Percentiles rank a stretch among this genome's conserved stretches.
phyloP scores from a whole-genome alignment of 2,113 vertebrate genomes.

The Nothocercus julius region DNA sequence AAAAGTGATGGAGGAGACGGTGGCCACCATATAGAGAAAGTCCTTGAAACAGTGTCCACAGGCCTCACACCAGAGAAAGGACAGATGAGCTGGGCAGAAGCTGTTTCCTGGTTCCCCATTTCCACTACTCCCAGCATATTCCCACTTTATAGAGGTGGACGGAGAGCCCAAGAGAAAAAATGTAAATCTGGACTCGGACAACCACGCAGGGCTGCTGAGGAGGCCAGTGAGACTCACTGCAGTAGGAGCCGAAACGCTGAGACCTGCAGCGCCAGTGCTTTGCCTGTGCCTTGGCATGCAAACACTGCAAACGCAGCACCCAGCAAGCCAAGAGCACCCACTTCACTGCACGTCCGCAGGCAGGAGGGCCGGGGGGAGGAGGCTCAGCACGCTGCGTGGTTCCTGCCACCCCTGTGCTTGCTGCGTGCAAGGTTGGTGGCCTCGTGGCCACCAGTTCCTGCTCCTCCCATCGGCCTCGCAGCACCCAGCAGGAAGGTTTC shows the following conservation, averaged over 20 bases:
- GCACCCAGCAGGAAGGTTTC: rapidly evolving
- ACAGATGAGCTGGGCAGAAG: background rate
- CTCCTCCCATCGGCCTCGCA: background rate
- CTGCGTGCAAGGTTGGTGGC: background rate
- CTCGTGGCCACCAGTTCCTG: background rate
- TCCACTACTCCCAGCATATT: background rate
- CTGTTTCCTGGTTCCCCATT: background rate
- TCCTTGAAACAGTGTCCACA: background rate
- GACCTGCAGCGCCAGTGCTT: background rate
- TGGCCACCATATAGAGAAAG: background rate
- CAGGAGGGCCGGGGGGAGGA: background rate
- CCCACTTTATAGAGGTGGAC: background rate
- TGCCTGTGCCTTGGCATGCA: background rate
- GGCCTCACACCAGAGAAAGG: background rate
- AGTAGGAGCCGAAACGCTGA: background rate
- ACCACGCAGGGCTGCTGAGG: background rate
- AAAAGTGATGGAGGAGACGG: background rate
- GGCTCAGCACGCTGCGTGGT: rapidly evolving
- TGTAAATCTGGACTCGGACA: background rate
- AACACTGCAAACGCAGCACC: rapidly evolving
- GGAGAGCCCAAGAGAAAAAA: background rate
- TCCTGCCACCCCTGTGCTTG: background rate
- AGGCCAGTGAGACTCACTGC: background rate
- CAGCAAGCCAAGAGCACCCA: no score
- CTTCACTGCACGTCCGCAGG: rapidly evolving